Evolutionary conservation across 2,797 vertebrate genomes (phyloP), one percentile per base, ranked within the genome.

Genomic region (Sorex maritimensis): DNA sequence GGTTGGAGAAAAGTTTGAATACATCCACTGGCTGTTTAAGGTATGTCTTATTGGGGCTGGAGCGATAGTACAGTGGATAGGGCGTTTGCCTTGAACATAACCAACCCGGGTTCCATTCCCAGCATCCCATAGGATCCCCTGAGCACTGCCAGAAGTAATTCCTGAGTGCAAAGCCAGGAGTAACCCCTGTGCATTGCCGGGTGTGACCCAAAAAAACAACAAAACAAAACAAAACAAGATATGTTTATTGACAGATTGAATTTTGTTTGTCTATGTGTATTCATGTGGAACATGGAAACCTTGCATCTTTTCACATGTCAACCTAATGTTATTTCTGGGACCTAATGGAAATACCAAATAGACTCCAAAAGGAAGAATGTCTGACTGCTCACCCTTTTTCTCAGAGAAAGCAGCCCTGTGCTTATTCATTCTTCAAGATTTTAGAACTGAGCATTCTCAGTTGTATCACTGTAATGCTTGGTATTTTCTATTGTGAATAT

Each of bases 1-100:
- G 24, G 44, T 28, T 95, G 38, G 28, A 41, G 87, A 92, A 90
- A 79, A 71, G 17, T 68, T 94, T 90, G 68, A 84, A 75, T 93
- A n/a, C 3, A 61, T 73, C 30, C 11, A 58, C 67, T 80, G 58
- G 65, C 71, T 93, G 46, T 63, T 75, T 67, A 85, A 92, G 67
- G 55, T 28, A 69, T 83, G 24, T 93, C 71, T 90, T 78, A 81
- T 34, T 34, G 34, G 34, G 34, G 34, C 34, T 34, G 34, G 34
- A 34, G 34, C 34, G 34, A 34, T 34, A 34, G 34, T 34, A 34
- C 34, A 34, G 34, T 34, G 34, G 34, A 34, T 34, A 34, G 34
- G 34, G 34, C 34, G 34, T 34, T 34, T 34, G 34, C 34, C 34
- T 34, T 34, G 34, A 34, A 34, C 34, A 34, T 34, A 34, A 34